These are phyloP conservation scores for Tillus elongatus DNA, from an alignment of 2,888 invertebrate genomes.

Conservation along the genomic window DNA sequence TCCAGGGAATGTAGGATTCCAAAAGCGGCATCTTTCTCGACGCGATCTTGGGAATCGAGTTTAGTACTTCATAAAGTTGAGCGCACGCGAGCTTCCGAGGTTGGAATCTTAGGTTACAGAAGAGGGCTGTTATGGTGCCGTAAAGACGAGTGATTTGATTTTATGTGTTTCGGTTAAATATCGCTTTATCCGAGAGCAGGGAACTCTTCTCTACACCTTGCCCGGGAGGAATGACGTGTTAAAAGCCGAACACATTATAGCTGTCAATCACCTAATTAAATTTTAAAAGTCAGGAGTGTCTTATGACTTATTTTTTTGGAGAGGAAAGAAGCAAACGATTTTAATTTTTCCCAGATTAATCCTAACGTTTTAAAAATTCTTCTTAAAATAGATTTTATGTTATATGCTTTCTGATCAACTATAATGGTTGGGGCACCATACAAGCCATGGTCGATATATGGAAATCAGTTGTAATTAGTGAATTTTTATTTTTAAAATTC, in stretches of 20 bases:
- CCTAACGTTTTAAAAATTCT: no score
- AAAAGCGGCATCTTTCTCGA: constrained; percentile 23
- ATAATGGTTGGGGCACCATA: no score
- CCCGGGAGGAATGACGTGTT: constrained; percentile 16
- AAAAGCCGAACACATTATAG: constrained; percentile 15
- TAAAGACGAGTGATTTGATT: constrained; percentile 44
- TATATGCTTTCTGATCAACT: no score
- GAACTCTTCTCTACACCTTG: constrained; percentile 9
- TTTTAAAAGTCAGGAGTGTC: no score
- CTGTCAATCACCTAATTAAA: no score
- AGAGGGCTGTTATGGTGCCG: constrained; percentile 42
- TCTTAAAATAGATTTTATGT: no score
- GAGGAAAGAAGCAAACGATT: no score
- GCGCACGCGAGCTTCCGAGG: constrained; percentile 43
- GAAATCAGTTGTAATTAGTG: no score
- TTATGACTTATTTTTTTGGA: no score
- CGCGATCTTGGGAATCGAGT: constrained; percentile 38
- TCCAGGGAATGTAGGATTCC: constrained; percentile 17
- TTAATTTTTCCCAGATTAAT: no score
- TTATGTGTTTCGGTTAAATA: constrained; percentile 44
- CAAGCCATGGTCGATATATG: no score
- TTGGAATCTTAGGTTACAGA: constrained; percentile 42
- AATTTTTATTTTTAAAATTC: no score
- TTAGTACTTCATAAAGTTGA: constrained; percentile 45
- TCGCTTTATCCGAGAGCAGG: constrained; percentile 33